Evolutionary conservation across 2,797 vertebrate species (phyloP).

Genomic region (Tapirus indicus): DNA sequence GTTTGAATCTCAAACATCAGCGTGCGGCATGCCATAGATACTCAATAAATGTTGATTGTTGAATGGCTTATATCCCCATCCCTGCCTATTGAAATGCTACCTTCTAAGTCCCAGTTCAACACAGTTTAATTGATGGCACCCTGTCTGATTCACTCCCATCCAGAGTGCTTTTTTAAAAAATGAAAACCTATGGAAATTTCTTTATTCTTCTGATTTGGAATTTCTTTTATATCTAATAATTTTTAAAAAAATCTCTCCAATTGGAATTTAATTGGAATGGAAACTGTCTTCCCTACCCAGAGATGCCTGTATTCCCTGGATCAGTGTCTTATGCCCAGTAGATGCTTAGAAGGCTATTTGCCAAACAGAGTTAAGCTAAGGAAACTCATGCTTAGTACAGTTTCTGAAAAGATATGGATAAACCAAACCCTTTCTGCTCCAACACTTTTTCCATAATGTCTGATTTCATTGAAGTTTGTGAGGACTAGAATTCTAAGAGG

Average conservation of each 20-base stretch:
- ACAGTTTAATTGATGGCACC: background rate
- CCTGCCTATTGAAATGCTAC: background rate
- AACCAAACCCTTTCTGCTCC: background rate
- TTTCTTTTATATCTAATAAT: background rate
- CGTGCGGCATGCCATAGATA: background rate
- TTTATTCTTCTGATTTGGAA: background rate
- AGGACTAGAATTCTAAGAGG: background rate
- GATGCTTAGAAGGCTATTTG: background rate
- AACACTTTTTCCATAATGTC: background rate
- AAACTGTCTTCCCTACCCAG: background rate
- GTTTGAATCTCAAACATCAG: background rate
- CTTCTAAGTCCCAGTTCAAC: background rate
- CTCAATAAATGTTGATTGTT: background rate
- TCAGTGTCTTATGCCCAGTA: background rate
- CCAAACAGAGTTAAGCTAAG: background rate
- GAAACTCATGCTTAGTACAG: background rate
- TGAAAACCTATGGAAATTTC: background rate
- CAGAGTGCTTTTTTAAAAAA: background rate
- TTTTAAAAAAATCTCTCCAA: background rate
- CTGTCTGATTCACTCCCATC: background rate
- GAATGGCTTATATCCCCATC: background rate
- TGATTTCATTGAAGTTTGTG: background rate
- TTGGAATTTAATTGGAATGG: background rate
- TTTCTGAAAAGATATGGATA: background rate
- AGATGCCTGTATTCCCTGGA: background rate